Percentiles rank a stretch among this genome's conserved stretches.
Evolutionary conservation across 2,888 invertebrate species (phyloP).

Genomic region (Neocrepidodera transversa): DNA sequence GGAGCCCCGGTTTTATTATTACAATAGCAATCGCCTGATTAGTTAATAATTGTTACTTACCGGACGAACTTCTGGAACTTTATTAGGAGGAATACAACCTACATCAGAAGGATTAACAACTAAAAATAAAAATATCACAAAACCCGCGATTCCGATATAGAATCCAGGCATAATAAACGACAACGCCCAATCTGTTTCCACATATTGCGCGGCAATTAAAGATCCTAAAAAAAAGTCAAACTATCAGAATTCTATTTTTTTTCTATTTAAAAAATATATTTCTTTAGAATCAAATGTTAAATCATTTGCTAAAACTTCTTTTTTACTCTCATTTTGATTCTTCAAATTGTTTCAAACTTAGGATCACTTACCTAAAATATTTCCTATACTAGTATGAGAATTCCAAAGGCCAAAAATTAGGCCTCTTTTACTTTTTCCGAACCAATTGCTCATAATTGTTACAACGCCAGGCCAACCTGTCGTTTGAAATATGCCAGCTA

Average conservation of each 20-base stretch:
- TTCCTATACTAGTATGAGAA: slow-evolving; percentile 95
- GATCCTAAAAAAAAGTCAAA: slow-evolving; percentile 62
- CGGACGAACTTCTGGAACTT: slow-evolving; percentile 25
- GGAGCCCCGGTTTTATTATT: too few species aligned
- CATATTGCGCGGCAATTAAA: slow-evolving; percentile 86
- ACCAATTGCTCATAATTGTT: slow-evolving; percentile 94
- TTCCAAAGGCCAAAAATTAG: slow-evolving; percentile 97
- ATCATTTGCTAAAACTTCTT: too few species aligned
- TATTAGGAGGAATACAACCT: slow-evolving; percentile 58
- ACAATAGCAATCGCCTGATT: too few species aligned
- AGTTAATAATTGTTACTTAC: too few species aligned
- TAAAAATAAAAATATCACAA: slow-evolving; percentile 82
- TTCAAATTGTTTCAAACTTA: too few species aligned
- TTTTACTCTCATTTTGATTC: too few species aligned
- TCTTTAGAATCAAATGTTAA: too few species aligned
- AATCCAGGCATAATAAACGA: slow-evolving; percentile 92
- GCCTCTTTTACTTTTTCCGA: slow-evolving; percentile 88
- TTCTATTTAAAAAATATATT: too few species aligned
- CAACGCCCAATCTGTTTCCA: slow-evolving; percentile 86
- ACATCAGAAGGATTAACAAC: slow-evolving; percentile 83
- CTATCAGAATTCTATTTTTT: too few species aligned
- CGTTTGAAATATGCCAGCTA: slow-evolving; percentile 88
- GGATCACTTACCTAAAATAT: slow-evolving; percentile 81
- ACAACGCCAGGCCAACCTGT: slow-evolving; percentile 98
- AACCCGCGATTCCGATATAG: slow-evolving; percentile 76